Base-by-base conservation (phyloP, 1,140 invertebrate genomes). In the Apis laboriosa region DNA sequence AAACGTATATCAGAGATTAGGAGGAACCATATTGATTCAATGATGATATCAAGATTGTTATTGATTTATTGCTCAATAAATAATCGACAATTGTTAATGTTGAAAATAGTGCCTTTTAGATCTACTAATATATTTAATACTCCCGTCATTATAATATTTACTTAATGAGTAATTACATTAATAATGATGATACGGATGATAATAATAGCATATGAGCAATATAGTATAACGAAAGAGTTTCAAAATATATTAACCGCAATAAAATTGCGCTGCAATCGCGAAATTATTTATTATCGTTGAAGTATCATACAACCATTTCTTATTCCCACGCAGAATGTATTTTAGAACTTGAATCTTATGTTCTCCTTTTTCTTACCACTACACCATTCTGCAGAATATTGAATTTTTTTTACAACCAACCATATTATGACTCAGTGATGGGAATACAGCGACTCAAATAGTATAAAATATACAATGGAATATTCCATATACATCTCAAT, bases 391-490 rank as follows among this genome's bases (percentile, higher is more conserved):
- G 28, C 64, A 56, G 80, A 68, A 68, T 82, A 82, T 82, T 77
- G 80, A 82, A 68, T 66, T 66, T 80, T 61, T 77, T 81, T 81
- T 81, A 77, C 56, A 70, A 13, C 43, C 55, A 77, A 43, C 9
- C 73, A 34, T 49, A 64, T 82, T 68, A 77, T 67, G 80, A 77
- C 73, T 82, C 80, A 60, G 73, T 60, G 49, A 82, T 82, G 73
- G 80, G 80, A 82, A 82, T 76, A 68, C 68, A 75, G 8, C 64
- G 74, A 77, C 34, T 75, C 61, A 71, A 24, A 60, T 55, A 28
- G 51, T 61, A 61, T 77, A 82, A 82, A 77, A 82, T 77, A 77
- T 56, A 81, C 72, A 76, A 81, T 76, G 79, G 51, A 76, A 81
- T 76, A 76, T 67, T 81, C 63, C 72, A 61, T 74, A 53, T 55